Conservation (phyloP, 2,888 invertebrate genomes). For the Limnephilus lunatus region DNA sequence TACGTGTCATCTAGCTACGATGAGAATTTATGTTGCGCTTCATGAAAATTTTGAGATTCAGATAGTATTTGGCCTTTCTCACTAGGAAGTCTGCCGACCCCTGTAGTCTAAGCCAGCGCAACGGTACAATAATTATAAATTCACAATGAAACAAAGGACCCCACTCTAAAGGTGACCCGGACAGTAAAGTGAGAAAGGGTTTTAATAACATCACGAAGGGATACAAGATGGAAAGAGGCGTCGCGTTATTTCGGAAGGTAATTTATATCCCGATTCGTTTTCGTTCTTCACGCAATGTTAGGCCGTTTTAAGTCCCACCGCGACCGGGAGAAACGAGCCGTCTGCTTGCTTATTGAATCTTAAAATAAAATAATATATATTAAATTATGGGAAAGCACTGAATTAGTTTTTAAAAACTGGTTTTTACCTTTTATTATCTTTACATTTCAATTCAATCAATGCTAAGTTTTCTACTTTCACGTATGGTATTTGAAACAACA, state of each 20-base stretch:
- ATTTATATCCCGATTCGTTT: background rate
- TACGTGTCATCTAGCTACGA: no score
- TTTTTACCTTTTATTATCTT: no score
- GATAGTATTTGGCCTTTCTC: no score
- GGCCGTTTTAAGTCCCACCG: background rate
- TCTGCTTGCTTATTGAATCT: background rate
- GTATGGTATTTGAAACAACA: no score
- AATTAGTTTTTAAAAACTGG: no score
- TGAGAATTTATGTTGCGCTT: no score
- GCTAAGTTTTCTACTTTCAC: no score
- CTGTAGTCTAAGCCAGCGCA: background rate
- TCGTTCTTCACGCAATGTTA: background rate
- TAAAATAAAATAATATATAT: background rate
- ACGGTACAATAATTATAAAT: background rate
- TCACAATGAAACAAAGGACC: background rate
- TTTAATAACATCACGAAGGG: background rate
- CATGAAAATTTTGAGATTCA: no score
- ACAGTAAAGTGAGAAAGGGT: background rate
- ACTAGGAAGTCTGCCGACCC: no score
- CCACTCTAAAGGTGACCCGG: background rate
- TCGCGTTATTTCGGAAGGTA: background rate
- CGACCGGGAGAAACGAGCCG: background rate
- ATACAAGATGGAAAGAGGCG: background rate
- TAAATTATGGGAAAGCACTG: no score
- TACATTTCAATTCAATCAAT: no score